These are phyloP conservation scores for Rhinogobio ventralis DNA, from an alignment of 2,797 vertebrate species.

Conservation along the genomic window DNA sequence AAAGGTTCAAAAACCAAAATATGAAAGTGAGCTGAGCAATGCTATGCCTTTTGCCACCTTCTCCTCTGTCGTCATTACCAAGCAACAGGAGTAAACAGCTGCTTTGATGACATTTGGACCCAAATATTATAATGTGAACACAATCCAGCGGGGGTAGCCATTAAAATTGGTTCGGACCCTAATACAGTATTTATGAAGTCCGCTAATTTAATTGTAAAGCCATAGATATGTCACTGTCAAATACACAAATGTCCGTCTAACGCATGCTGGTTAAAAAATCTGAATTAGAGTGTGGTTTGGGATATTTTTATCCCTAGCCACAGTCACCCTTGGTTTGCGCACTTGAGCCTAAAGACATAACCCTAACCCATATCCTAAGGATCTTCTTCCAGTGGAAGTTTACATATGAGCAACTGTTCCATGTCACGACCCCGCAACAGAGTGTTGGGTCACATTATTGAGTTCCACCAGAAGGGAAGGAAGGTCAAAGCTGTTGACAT, in stretches of 20 bases:
- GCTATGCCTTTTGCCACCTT: too few species aligned
- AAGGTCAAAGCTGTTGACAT: conserved; percentile 51
- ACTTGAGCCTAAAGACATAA: neutral
- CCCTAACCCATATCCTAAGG: neutral
- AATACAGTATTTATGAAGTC: neutral
- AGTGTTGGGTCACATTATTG: conserved; percentile 34
- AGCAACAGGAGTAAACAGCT: neutral
- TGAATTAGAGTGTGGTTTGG: neutral
- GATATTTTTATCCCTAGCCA: neutral
- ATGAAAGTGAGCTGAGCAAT: too few species aligned
- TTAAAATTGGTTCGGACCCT: too few species aligned
- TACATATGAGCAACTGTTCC: conserved; percentile 12
- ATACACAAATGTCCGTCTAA: neutral
- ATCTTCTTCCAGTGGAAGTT: conserved; percentile 6
- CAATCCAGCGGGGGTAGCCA: too few species aligned
- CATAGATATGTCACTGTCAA: neutral
- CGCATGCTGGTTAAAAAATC: neutral
- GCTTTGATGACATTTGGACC: neutral
- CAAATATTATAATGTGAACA: too few species aligned
- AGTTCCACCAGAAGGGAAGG: conserved; percentile 42
- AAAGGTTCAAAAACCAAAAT: neutral
- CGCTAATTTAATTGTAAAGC: neutral
- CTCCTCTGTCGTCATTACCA: too few species aligned
- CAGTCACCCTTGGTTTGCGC: neutral
- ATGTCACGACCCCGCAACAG: conserved; percentile 23